Conservation (phyloP, 2,797 vertebrate genomes). For the Myotis daubentonii region DNA sequence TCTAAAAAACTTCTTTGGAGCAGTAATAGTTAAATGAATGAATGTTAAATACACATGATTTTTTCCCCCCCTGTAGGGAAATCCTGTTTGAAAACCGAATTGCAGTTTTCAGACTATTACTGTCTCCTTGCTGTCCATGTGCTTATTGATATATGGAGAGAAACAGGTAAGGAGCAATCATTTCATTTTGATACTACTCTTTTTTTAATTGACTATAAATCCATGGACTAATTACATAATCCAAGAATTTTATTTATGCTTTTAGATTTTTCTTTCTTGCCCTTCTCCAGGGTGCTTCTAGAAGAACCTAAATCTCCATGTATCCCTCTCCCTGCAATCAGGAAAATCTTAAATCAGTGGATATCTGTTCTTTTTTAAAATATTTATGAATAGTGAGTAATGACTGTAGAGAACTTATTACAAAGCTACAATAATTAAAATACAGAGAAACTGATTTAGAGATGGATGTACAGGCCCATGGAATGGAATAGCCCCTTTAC, state of each 20-base stretch:
- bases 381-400: not conserved
- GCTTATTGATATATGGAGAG: conserved; percentile 94
- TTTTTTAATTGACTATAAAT: conserved; percentile 46
- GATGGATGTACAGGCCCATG: not conserved
- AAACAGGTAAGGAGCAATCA: conserved; percentile 87
- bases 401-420: not conserved
- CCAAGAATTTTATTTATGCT: not conserved
- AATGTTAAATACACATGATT: conserved; percentile 24
- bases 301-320: not conserved
- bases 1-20: not conserved
- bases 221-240: not conserved
- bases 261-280: conserved; percentile 24
- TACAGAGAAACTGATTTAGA: not conserved
- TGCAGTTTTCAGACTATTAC: conserved; percentile 98
- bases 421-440: not conserved
- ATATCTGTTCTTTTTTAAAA: conserved; percentile 29
- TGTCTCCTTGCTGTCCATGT: conserved; percentile 97
- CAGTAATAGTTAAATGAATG: conserved; percentile 18
- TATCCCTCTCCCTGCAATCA: not conserved
- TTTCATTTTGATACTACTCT: conserved; percentile 1
- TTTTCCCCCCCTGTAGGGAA: conserved; percentile 85
- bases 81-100: conserved; percentile 95
- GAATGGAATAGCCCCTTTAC: not conserved
- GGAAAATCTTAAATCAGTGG: conserved; percentile 38
- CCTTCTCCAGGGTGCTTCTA: conserved; percentile 1